Conservation (phyloP, 2,113 vertebrate genomes). For the Xiphophorus hellerii region DNA sequence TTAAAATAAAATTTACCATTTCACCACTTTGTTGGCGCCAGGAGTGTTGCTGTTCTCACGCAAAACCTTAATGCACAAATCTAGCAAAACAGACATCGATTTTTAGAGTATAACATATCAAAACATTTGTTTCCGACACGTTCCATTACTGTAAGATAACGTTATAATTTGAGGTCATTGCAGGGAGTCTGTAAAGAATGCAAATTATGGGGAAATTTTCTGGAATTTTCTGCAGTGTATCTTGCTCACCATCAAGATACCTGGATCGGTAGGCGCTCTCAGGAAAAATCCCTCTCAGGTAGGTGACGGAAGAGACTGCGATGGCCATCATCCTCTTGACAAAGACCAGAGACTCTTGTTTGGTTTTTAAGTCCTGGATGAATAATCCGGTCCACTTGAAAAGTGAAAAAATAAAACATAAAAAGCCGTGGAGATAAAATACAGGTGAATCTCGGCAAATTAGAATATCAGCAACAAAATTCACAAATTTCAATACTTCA, state of each 20-base stretch:
- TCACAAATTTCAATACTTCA: neutral
- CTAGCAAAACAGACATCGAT: conserved; percentile 63
- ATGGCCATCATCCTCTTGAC: conserved; percentile 92
- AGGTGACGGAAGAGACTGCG: conserved; percentile 92
- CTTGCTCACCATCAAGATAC: conserved; percentile 89
- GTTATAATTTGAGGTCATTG: too few species aligned
- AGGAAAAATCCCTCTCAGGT: conserved; percentile 95
- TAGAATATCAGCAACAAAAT: neutral
- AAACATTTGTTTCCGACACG: neutral
- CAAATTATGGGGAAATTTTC: too few species aligned
- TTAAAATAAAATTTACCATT: conserved; percentile 80
- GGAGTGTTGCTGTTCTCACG: conserved; percentile 86
- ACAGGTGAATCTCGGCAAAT: neutral
- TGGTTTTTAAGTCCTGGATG: conserved; percentile 76
- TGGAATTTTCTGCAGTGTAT: neutral
- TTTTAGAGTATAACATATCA: neutral
- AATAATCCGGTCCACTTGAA: conserved; percentile 73
- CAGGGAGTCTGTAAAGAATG: neutral
- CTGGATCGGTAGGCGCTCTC: conserved; percentile 92
- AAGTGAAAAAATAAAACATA: neutral
- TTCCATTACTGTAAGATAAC: too few species aligned
- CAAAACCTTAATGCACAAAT: conserved; percentile 92
- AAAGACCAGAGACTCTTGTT: conserved; percentile 87
- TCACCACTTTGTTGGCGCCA: conserved; percentile 89
- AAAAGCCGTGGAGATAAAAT: neutral